Percentiles rank a stretch among this genome's conserved stretches.
phyloP scores from a whole-genome alignment of 1,140 invertebrate genomes.

The Bathynomus jamesi region DNA sequence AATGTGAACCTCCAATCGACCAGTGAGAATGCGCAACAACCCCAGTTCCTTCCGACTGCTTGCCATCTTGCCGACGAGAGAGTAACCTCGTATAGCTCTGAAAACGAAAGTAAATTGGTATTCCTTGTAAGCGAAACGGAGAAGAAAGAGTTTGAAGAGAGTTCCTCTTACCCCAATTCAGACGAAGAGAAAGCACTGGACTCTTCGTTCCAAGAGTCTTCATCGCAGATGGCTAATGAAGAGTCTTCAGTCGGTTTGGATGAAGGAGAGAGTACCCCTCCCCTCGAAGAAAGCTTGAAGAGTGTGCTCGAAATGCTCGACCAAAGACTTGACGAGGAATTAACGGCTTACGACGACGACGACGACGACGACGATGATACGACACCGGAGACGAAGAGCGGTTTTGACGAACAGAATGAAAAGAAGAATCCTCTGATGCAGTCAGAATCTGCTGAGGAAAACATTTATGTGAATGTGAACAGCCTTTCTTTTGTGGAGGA shows the following conservation, averaged over 20 bases:
- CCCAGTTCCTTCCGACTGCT: background rate
- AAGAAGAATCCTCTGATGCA: background rate
- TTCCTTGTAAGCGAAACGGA: background rate
- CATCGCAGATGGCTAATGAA: background rate
- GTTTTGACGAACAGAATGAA: background rate
- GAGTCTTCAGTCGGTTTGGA: no score
- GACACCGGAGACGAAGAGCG: background rate
- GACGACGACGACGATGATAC: background rate
- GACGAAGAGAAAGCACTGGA: background rate
- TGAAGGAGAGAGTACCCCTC: background rate
- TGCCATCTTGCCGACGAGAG: background rate
- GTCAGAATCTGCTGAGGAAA: background rate
- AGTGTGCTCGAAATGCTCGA: background rate
- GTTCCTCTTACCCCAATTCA: no score
- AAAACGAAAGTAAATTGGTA: background rate
- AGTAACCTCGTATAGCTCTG: background rate
- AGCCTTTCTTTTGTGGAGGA: constrained; percentile 18
- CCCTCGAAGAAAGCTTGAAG: background rate
- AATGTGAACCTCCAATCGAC: background rate
- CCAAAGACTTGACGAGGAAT: background rate
- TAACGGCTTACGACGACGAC: background rate
- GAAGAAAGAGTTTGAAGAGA: background rate
- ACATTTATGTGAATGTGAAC: background rate
- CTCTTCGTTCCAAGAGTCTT: background rate
- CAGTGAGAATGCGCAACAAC: background rate